phyloP scores from a whole-genome alignment of 1,140 invertebrate genomes.

The Asbolus verrucosus region DNA sequence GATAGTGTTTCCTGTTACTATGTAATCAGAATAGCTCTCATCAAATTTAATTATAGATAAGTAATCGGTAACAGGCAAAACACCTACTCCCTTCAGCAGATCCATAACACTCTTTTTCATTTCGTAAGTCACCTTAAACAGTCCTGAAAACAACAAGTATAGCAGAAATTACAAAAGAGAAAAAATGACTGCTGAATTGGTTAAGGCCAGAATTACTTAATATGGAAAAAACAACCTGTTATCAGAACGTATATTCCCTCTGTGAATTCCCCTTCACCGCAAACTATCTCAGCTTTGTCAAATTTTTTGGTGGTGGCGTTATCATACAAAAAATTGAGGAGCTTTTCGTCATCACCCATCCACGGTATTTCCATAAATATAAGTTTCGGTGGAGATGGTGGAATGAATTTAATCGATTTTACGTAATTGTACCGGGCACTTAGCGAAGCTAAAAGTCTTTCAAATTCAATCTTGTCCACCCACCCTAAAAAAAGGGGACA shows the following conservation, averaged over 20 bases:
- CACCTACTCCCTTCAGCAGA: slow-evolving; percentile 5
- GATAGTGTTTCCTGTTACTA: slow-evolving; percentile 45
- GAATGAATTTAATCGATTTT: slow-evolving; percentile 21
- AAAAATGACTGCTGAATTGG: too few species aligned
- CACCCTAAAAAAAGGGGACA: slow-evolving; percentile 15
- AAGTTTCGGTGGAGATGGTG: slow-evolving; percentile 22
- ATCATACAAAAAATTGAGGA: slow-evolving; percentile 42
- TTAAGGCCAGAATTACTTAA: too few species aligned
- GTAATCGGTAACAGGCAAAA: slow-evolving; percentile 23
- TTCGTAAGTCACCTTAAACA: neutral
- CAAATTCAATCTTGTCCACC: slow-evolving; percentile 43
- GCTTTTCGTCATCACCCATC: slow-evolving; percentile 27
- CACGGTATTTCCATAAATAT: slow-evolving; percentile 49
- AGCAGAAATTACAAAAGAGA: too few species aligned
- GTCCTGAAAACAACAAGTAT: too few species aligned
- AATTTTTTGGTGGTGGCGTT: slow-evolving; percentile 33
- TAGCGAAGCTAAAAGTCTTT: slow-evolving; percentile 14
- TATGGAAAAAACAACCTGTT: too few species aligned
- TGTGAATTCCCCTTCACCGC: slow-evolving; percentile 13
- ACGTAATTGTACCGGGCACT: slow-evolving; percentile 12
- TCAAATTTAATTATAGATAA: slow-evolving; percentile 17
- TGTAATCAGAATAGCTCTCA: slow-evolving; percentile 22
- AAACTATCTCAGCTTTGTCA: slow-evolving; percentile 22
- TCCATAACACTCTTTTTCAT: neutral
- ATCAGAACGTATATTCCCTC: slow-evolving; percentile 46